Evolutionary conservation across 2,113 vertebrate genomes (phyloP).

Genomic region (Platichthys flesus): DNA sequence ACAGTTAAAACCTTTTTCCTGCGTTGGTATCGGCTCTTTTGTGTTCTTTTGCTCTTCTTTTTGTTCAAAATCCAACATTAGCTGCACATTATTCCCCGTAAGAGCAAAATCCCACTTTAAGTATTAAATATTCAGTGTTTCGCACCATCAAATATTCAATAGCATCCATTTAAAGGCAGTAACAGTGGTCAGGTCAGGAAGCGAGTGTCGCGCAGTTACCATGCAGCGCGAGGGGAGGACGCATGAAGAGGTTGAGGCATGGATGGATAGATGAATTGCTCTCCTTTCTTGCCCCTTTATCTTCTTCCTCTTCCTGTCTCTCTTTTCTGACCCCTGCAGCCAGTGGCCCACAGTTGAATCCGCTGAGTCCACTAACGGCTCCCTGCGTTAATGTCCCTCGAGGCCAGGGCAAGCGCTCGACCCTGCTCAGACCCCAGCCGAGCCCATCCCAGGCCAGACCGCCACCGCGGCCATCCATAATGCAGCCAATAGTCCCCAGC

Average conservation of each 20-base stretch:
- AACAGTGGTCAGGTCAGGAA: constrained; percentile 63
- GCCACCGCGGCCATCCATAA: constrained; percentile 67
- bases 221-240: constrained; percentile 25
- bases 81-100: constrained; percentile 49
- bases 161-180: constrained; percentile 64
- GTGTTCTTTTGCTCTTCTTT: constrained; percentile 7
- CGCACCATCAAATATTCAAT: constrained; percentile 74
- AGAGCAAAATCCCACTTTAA: constrained; percentile 65
- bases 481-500: constrained; percentile 61
- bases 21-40: constrained; percentile 1
- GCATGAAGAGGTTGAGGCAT: constrained; percentile 19
- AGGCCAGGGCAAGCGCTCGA: constrained; percentile 57
- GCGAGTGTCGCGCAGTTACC: constrained; percentile 28
- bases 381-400: constrained; percentile 78
- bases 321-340: constrained; percentile 58
- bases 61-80: constrained; percentile 53
- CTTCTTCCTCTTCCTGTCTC: constrained; percentile 38
- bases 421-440: constrained; percentile 42
- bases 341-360: constrained; percentile 62
- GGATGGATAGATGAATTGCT: constrained; percentile 27
- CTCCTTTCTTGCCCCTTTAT: constrained; percentile 45
- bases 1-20: not conserved
- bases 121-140: constrained; percentile 77
- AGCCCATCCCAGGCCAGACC: constrained; percentile 51
- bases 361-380: constrained; percentile 68